Conservation (phyloP, 2,113 vertebrate genomes). For the Nanorana parkeri region DNA sequence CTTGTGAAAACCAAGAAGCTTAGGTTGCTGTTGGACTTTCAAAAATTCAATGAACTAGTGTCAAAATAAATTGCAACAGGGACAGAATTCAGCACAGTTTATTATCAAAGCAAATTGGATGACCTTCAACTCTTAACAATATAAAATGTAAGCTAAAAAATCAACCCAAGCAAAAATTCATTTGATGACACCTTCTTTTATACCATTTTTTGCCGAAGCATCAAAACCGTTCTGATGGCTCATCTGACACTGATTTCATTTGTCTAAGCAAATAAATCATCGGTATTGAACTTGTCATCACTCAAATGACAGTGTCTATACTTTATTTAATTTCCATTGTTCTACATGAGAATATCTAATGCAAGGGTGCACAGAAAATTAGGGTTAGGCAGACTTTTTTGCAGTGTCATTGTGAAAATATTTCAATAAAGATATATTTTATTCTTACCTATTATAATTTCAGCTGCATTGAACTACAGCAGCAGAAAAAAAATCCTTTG, state of each 20-base stretch:
- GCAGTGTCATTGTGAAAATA: background rate
- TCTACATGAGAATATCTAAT: slow-evolving; percentile 61
- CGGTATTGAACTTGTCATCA: slow-evolving; percentile 77
- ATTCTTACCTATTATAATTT: too few species aligned
- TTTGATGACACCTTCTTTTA: slow-evolving; percentile 63
- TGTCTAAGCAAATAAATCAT: slow-evolving; percentile 86
- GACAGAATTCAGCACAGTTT: background rate
- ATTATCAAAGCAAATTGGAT: slow-evolving; percentile 43
- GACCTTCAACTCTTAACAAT: slow-evolving; percentile 37
- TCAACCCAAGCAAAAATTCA: slow-evolving; percentile 75
- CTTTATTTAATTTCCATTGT: slow-evolving; percentile 82
- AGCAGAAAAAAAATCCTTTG: too few species aligned
- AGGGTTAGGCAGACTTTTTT: slow-evolving; percentile 66
- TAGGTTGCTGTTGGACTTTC: slow-evolving; percentile 2
- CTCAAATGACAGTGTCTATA: slow-evolving; percentile 71
- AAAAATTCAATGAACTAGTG: slow-evolving; percentile 21
- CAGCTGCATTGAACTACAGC: too few species aligned
- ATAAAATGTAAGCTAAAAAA: slow-evolving; percentile 60
- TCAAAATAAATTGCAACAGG: slow-evolving; percentile 37
- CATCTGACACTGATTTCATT: slow-evolving; percentile 81
- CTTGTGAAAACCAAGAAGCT: background rate
- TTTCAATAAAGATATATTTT: background rate
- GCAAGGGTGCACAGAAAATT: slow-evolving; percentile 73
- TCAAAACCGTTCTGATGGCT: slow-evolving; percentile 72
- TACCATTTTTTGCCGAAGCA: slow-evolving; percentile 64